Evolutionary conservation across 2,888 invertebrate genomes (phyloP).

Genomic region (Ypsolopha sequella): DNA sequence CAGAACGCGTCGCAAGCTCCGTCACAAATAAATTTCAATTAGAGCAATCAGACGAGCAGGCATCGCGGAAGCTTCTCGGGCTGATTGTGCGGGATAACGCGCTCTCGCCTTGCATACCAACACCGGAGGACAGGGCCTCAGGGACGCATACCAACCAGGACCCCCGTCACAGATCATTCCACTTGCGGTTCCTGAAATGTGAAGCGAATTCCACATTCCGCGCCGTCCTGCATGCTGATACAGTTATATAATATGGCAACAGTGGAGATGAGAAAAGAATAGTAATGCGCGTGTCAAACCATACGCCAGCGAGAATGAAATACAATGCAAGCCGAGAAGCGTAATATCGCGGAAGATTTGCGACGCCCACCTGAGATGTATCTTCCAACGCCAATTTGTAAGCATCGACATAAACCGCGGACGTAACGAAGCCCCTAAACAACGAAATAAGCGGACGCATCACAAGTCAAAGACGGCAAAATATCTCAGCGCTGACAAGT

Average conservation of each 20-base stretch:
- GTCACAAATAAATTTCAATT: conserved; percentile 56
- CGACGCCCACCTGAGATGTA: conserved; percentile 33
- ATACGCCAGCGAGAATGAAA: conserved; percentile 23
- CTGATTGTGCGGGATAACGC: conserved; percentile 39
- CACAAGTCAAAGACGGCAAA: conserved; percentile 35
- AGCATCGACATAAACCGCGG: conserved; percentile 54
- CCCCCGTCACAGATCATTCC: conserved; percentile 63
- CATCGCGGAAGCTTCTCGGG: conserved; percentile 46
- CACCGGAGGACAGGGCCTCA: conserved; percentile 19
- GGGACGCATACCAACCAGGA: conserved; percentile 51
- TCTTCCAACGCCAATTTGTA: conserved; percentile 59
- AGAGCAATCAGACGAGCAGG: conserved; percentile 46
- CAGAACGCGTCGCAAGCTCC: conserved; percentile 27
- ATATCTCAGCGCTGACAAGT: conserved; percentile 60
- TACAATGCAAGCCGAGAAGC: conserved; percentile 35
- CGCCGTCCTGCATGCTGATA: neutral
- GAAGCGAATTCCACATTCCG: conserved; percentile 37
- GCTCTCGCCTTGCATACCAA: conserved; percentile 46
- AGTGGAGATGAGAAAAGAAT: neutral
- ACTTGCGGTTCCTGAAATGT: conserved; percentile 38
- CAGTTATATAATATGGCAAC: neutral
- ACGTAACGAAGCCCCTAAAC: conserved; percentile 66
- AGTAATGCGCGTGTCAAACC: conserved; percentile 18
- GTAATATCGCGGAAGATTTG: conserved; percentile 26
- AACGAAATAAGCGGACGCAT: conserved; percentile 45